These are phyloP conservation scores for Cydia amplana DNA, from an alignment of 1,140 invertebrate genomes.

Conservation along the genomic window DNA sequence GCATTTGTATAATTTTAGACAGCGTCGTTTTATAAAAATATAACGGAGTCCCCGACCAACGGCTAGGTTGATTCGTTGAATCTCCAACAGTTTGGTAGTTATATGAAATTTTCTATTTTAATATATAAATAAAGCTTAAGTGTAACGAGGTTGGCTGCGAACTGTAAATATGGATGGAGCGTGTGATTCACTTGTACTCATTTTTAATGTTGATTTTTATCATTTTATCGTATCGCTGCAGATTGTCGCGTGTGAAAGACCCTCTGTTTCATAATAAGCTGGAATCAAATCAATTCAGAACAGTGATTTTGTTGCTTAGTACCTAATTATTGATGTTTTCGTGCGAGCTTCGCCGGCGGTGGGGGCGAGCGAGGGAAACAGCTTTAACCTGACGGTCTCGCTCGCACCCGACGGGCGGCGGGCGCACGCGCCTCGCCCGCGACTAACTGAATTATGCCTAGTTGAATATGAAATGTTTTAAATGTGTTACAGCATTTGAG, in stretches of 20 bases:
- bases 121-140: constrained; percentile 68
- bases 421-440: constrained; percentile 49
- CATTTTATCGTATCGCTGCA: constrained; percentile 41
- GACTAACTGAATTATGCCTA: constrained; percentile 72
- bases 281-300: constrained; percentile 43
- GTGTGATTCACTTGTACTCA: constrained; percentile 40
- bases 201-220: constrained; percentile 41
- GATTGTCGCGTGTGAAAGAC: constrained; percentile 28
- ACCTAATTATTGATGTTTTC: constrained; percentile 51
- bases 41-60: constrained; percentile 48
- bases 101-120: constrained; percentile 78
- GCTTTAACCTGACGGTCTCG: constrained; percentile 31
- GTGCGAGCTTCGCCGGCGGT: constrained; percentile 38
- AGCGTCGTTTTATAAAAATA: constrained; percentile 68
- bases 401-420: constrained; percentile 38
- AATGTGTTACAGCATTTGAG: constrained; percentile 79
- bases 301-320: constrained; percentile 61
- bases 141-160: constrained; percentile 37
- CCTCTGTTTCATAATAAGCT: constrained; percentile 14
- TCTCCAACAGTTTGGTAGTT: constrained; percentile 73
- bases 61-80: constrained; percentile 61
- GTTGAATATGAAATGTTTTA: constrained; percentile 79
- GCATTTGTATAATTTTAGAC: constrained; percentile 72
- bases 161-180: constrained; percentile 50
- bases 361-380: constrained; percentile 23